Percentiles rank a stretch among this genome's conserved stretches.
phyloP scores from a whole-genome alignment of 1,140 invertebrate species.

The Philopotamus ludificatus region DNA sequence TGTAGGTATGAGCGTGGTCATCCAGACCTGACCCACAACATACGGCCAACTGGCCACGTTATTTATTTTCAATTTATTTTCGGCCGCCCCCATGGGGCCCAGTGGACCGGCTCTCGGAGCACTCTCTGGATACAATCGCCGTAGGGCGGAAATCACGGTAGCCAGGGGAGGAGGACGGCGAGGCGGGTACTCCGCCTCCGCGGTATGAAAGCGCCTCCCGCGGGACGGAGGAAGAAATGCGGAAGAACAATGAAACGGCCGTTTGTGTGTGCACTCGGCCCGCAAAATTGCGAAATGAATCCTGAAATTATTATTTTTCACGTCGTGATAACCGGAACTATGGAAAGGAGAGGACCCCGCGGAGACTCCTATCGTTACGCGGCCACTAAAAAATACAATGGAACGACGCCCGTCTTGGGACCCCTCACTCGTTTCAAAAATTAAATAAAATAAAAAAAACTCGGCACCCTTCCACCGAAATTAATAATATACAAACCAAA shows the following conservation, averaged over 20 bases:
- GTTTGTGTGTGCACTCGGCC: background rate
- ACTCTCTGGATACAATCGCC: background rate
- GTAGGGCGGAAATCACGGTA: background rate
- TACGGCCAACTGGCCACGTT: slow-evolving; percentile 11
- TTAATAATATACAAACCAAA: too few relatives aligned
- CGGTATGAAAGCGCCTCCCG: background rate
- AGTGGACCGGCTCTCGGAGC: background rate
- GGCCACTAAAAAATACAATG: too few relatives aligned
- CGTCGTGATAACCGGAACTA: background rate
- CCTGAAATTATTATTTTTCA: background rate
- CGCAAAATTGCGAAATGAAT: background rate
- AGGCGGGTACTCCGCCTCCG: too few relatives aligned
- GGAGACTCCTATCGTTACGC: background rate
- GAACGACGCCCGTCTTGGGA: too few relatives aligned
- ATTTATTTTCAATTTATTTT: slow-evolving; percentile 27
- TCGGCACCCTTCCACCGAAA: too few relatives aligned
- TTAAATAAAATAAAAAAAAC: too few relatives aligned
- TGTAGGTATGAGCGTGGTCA: too few relatives aligned
- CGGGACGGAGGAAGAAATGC: background rate
- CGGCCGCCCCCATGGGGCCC: slow-evolving; percentile 3
- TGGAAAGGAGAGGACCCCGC: background rate
- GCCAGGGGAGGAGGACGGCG: background rate
- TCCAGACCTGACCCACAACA: background rate
- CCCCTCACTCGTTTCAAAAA: too few relatives aligned
- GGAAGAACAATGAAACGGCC: background rate